Conservation (phyloP, 2,888 invertebrate species). For the Seladonia tumulorum region DNA sequence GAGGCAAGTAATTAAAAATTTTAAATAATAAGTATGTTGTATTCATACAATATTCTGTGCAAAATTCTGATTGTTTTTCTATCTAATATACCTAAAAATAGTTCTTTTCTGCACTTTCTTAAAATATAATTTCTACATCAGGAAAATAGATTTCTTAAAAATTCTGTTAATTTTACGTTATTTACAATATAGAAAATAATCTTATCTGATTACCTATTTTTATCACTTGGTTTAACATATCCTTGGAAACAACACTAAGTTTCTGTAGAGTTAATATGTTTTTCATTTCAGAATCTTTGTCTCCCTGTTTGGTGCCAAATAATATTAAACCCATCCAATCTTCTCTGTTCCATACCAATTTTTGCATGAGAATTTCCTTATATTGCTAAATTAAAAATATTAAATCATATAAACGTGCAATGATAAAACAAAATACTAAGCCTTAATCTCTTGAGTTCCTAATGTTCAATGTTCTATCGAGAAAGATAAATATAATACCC, state of each 20-base stretch:
- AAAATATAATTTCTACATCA: background rate
- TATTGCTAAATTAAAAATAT: slow-evolving; percentile 48
- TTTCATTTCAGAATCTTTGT: slow-evolving; percentile 52
- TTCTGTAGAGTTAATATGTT: slow-evolving; percentile 65
- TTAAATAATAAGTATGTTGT: background rate
- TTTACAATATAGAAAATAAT: too few relatives aligned
- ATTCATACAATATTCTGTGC: background rate
- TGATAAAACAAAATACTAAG: background rate
- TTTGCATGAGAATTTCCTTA: slow-evolving; percentile 66
- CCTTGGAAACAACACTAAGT: slow-evolving; percentile 49
- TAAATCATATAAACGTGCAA: background rate
- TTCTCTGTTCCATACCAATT: slow-evolving; percentile 68
- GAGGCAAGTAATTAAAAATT: background rate
- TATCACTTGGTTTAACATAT: slow-evolving; percentile 51
- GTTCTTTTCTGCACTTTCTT: background rate
- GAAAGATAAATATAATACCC: slow-evolving; percentile 52
- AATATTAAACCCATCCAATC: slow-evolving; percentile 74
- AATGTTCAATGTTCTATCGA: too few relatives aligned
- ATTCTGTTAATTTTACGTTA: background rate
- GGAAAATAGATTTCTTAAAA: background rate
- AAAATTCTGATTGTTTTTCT: background rate
- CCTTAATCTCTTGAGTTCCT: too few relatives aligned
- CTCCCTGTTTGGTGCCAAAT: slow-evolving; percentile 66
- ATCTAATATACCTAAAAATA: background rate
- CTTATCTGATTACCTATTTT: slow-evolving; percentile 58